These are phyloP conservation scores for Hypena proboscidalis DNA, from an alignment of 2,888 invertebrate species.

Conservation along the genomic window DNA sequence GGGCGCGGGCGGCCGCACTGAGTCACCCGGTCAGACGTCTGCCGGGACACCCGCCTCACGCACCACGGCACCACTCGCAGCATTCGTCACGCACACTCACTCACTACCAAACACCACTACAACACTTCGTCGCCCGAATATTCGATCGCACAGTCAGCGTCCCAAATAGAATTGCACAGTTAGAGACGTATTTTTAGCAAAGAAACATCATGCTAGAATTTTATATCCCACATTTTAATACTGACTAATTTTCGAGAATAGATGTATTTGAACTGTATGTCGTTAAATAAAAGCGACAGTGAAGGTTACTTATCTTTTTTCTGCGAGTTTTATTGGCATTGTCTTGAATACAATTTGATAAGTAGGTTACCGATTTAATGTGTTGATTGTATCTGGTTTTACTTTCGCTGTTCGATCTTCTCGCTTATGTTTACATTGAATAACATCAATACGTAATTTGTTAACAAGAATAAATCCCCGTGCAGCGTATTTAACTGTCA, in stretches of 20 bases:
- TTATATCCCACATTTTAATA: too few species aligned
- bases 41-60: constrained; percentile 69
- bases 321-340: too few species aligned
- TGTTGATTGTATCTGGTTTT: constrained; percentile 4
- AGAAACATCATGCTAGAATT: constrained; percentile 24
- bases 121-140: constrained; percentile 37
- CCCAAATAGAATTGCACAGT: constrained; percentile 39
- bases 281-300: too few species aligned
- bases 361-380: constrained; percentile 1
- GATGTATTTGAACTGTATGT: too few species aligned
- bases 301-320: too few species aligned
- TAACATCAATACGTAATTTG: constrained; percentile 21
- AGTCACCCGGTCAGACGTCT: constrained; percentile 74
- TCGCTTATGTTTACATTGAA: constrained; percentile 21
- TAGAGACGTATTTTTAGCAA: constrained; percentile 29
- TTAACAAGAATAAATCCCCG: constrained; percentile 12
- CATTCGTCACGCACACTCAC: constrained; percentile 49
- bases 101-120: constrained; percentile 28
- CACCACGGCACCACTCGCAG: constrained; percentile 45
- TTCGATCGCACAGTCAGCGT: constrained; percentile 42
- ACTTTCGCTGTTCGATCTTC: constrained; percentile 20
- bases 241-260: too few species aligned
- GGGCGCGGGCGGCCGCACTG: constrained; percentile 46
- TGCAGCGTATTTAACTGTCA: constrained; percentile 29
- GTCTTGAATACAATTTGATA: neutral